Evolutionary conservation across 37 sponge, comb jelly and placozoan genomes (phyloP).

Genomic region (Agelas oroides): DNA sequence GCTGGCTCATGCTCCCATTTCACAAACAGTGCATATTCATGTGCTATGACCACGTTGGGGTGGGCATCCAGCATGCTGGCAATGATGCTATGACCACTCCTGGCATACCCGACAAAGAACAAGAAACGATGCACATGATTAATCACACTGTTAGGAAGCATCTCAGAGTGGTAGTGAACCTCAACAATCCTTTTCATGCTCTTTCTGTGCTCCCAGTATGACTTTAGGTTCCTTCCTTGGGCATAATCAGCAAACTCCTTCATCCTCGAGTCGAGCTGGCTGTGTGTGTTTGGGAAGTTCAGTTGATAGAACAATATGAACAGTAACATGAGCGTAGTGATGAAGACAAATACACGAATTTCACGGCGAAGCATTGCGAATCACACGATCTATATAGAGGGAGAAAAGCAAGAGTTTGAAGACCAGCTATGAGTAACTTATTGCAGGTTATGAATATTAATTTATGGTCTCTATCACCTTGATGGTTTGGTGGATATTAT

Average conservation of each 20-base stretch:
- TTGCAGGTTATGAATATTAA: too few species aligned
- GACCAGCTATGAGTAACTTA: too few species aligned
- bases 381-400: neutral
- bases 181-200: neutral
- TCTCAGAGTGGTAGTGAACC: neutral
- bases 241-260: neutral
- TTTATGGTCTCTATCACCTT: too few species aligned
- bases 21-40: conserved; percentile 50
- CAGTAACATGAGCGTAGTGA: neutral
- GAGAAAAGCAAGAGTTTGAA: neutral
- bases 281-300: neutral
- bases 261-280: neutral
- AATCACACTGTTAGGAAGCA: conserved; percentile 15
- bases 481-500: too few species aligned
- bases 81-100: conserved; percentile 74
- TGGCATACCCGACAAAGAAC: conserved; percentile 70
- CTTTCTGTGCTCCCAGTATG: neutral
- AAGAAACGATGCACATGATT: conserved; percentile 38
- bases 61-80: conserved; percentile 76
- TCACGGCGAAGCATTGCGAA: conserved; percentile 15
- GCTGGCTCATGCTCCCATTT: conserved; percentile 10
- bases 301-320: neutral
- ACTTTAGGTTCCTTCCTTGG: neutral
- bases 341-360: conserved; percentile 10
- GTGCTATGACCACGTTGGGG: conserved; percentile 69